phyloP scores from a whole-genome alignment of 1,140 invertebrate species.

The Drosophila paulistorum region DNA sequence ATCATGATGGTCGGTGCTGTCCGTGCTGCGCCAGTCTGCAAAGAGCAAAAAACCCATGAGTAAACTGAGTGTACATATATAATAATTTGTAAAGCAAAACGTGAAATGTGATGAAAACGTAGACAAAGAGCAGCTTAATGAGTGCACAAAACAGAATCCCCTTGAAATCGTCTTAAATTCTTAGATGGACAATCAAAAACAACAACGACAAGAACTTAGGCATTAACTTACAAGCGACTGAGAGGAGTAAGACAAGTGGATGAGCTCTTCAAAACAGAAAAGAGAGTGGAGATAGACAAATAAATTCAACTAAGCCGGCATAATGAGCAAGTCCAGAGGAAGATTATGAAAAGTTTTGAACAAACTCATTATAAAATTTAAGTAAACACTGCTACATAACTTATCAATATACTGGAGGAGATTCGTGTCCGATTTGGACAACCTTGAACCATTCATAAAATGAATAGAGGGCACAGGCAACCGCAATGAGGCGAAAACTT shows the following conservation, averaged over 20 bases:
- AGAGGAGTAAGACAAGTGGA: slow-evolving; percentile 56
- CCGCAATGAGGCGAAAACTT: slow-evolving; percentile 15
- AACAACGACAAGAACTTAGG: slow-evolving; percentile 15
- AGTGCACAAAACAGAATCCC: slow-evolving; percentile 30
- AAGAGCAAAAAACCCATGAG: slow-evolving; percentile 29
- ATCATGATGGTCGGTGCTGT: slow-evolving; percentile 87
- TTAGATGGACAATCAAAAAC: slow-evolving; percentile 53
- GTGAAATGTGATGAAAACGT: no score
- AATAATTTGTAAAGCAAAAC: slow-evolving; percentile 18
- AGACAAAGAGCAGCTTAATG: slow-evolving; percentile 67
- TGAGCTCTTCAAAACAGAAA: slow-evolving; percentile 31
- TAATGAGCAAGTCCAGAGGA: slow-evolving; percentile 39
- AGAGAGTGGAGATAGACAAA: slow-evolving; percentile 17
- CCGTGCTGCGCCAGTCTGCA: slow-evolving; percentile 90
- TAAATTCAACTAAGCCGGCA: slow-evolving; percentile 28
- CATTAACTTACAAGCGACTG: slow-evolving; percentile 26
- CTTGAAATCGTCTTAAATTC: slow-evolving; percentile 53
- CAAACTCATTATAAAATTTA: slow-evolving; percentile 47
- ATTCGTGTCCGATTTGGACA: slow-evolving; percentile 22
- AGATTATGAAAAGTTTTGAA: not conserved
- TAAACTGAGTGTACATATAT: not conserved
- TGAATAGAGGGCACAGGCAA: slow-evolving; percentile 17
- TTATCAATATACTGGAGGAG: no score
- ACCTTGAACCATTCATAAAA: slow-evolving; percentile 53
- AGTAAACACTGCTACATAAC: not conserved